These are phyloP conservation scores for Lasioglossum villosulum DNA, from an alignment of 2,888 invertebrate species.

Conservation along the genomic window DNA sequence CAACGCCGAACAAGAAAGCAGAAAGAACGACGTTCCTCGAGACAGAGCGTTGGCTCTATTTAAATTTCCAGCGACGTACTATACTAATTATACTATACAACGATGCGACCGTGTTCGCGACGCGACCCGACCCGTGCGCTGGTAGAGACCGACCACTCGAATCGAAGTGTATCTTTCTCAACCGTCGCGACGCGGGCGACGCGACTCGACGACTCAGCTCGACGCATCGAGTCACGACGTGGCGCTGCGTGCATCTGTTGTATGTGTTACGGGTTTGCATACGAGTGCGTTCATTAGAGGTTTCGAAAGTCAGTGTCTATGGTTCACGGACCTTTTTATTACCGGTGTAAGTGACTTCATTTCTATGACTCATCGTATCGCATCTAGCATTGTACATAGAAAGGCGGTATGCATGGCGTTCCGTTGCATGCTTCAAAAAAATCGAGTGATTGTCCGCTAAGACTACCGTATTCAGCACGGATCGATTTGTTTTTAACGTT, in stretches of 20 bases:
- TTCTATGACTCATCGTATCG: slow-evolving; percentile 62
- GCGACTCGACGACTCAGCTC: background rate
- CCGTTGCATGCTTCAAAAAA: slow-evolving; percentile 14
- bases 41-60: too few species aligned
- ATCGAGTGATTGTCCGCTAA: background rate
- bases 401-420: slow-evolving; percentile 4
- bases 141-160: too few species aligned
- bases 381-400: slow-evolving; percentile 21
- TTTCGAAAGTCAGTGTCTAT: slow-evolving; percentile 61
- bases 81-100: too few species aligned
- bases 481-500: background rate
- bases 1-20: background rate
- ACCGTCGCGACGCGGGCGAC: background rate
- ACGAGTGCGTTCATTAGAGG: slow-evolving; percentile 45
- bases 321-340: slow-evolving; percentile 58
- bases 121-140: too few species aligned
- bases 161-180: background rate
- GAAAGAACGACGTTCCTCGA: background rate
- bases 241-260: slow-evolving; percentile 5
- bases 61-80: too few species aligned
- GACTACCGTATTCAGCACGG: background rate
- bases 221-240: background rate
- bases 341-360: slow-evolving; percentile 56
- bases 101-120: too few species aligned
- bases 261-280: slow-evolving; percentile 28